Evolutionary conservation across 2,797 vertebrate genomes (phyloP).

Genomic region (Mergus octosetaceus): DNA sequence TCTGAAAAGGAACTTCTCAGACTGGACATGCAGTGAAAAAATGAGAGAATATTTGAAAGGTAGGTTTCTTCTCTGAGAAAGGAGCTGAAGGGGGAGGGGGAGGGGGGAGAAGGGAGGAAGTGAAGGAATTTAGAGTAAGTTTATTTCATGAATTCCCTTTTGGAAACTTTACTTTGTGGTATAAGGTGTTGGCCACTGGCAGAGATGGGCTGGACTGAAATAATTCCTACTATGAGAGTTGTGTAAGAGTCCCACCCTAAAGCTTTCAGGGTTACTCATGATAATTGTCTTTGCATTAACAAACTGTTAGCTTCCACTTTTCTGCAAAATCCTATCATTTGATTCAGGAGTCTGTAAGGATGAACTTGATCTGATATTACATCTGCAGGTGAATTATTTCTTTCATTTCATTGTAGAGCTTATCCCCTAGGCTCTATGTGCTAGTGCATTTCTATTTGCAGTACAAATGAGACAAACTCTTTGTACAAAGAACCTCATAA

Average conservation of each 20-base stretch:
- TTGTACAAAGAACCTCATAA: neutral
- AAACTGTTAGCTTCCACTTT: neutral
- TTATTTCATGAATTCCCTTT: neutral
- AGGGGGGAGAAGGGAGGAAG: too few relatives aligned
- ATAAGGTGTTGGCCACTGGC: neutral
- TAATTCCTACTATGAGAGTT: neutral
- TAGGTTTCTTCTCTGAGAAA: neutral
- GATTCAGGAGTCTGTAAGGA: neutral
- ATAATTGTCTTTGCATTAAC: neutral
- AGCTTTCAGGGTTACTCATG: neutral
- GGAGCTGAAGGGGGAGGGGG: neutral
- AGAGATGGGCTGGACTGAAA: neutral
- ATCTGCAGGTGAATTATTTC: neutral
- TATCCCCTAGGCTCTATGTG: neutral
- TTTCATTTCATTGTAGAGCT: neutral
- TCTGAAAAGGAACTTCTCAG: neutral
- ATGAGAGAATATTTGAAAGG: neutral
- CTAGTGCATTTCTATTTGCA: neutral
- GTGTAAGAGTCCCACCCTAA: neutral
- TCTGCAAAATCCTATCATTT: neutral
- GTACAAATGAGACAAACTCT: neutral
- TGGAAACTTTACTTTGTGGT: neutral
- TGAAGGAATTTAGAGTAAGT: neutral
- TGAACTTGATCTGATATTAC: neutral
- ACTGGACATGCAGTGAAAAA: fast-evolving